Percentiles rank a stretch among this genome's conserved stretches.
Conservation (phyloP, 2,113 vertebrate species). For the Nannobrachium achirus region DNA sequence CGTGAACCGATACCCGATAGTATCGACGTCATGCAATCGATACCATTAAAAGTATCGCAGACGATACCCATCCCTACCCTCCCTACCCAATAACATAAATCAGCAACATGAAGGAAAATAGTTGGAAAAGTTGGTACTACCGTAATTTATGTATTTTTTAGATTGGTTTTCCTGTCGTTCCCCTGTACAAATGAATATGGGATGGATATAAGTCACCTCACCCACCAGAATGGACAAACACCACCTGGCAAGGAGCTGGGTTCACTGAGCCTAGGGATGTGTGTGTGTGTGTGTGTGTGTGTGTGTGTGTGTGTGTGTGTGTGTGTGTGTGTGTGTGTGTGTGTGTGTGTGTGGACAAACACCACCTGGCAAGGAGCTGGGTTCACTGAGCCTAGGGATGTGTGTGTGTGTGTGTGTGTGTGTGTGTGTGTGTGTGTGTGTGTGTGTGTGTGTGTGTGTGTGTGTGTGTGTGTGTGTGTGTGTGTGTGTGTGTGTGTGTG, state of each 20-base stretch:
- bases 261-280: constrained; percentile 10
- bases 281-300: background rate
- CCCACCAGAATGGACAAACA: constrained; percentile 42
- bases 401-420: background rate
- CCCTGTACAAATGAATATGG: constrained; percentile 21
- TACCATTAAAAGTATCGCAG: no score
- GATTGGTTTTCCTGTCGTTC: constrained; percentile 12
- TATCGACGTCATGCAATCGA: no score
- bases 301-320: constrained; percentile 2
- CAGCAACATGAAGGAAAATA: no score
- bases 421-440: constrained; percentile 3
- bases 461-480: background rate
- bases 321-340: background rate
- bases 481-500: background rate
- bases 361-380: constrained; percentile 43
- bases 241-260: constrained; percentile 41
- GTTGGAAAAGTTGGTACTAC: no score
- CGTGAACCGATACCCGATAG: no score
- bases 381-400: constrained; percentile 13
- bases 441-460: background rate
- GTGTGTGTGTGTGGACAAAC: constrained; percentile 41
- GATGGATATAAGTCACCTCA: constrained; percentile 20
- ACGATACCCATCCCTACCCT: no score
- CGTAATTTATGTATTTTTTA: background rate
- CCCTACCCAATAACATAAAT: no score